Base-by-base conservation (phyloP, 2,888 invertebrate genomes). In the Stenichneumon culpator region DNA sequence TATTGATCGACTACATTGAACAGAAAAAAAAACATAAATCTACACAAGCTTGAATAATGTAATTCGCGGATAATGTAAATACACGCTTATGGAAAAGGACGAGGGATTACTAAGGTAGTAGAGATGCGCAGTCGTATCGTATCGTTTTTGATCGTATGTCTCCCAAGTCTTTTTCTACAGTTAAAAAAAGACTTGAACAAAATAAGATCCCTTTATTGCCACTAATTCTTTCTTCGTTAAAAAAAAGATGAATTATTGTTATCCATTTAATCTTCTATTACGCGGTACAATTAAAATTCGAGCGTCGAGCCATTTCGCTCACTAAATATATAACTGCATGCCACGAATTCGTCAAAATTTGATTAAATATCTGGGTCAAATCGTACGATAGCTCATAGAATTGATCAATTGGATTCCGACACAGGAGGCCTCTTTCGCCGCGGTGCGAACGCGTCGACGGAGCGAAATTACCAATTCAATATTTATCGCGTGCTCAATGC, bases 391-490 rank as follows among this genome's bases (percentile, higher is more conserved):
- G 16, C 60, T 14, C 60, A 32, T 60, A 32, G 25, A 32, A 60
- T 28, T 60, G 25, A 25, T 28, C 25, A 32, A 60, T 60, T 28
- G 25, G 28, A 60, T 14, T 5, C 25, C 60, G 60, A 25, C 25
- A n/a, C 25, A 60, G 60, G 32, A 60, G 14, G 25, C 60, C 60
- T 14, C 11, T 14, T 25, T 16, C 28, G 60, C 60, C 6, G 5
- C 32, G 28, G 14, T 2, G 5, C 60, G 60, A 60, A 14, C 28
- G 14, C 16, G 25, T n/a, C 25, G 28, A 6, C 7, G 11, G 32
- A 32, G 60, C 28, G 60, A 32, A 60, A 60, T 60, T 25, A 60
- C 28, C 60, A 32, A 32, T 14, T 32, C 60, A 32, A 60, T 60
- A 14, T 60, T 60, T 16, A 16, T 60, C 60, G 28, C 32, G 28